phyloP scores from a whole-genome alignment of 2,113 vertebrate species.

The Glaucomys volans region DNA sequence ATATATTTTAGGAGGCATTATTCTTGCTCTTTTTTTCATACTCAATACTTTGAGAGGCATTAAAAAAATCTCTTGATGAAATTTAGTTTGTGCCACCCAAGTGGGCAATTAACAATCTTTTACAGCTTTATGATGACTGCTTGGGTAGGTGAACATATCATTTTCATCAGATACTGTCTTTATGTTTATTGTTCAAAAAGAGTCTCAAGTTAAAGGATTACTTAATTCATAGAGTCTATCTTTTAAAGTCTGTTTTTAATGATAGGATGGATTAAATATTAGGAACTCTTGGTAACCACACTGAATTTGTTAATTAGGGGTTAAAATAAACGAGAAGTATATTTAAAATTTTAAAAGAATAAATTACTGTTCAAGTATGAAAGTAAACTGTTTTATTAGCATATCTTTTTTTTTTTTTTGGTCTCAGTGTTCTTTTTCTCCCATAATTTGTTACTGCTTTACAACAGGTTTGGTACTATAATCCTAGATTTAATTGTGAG shows the following conservation, averaged over 20 bases:
- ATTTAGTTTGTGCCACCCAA: constrained; percentile 57
- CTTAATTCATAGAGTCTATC: constrained; percentile 43
- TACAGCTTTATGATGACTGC: not conserved
- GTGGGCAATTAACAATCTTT: constrained; percentile 63
- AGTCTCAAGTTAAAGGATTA: constrained; percentile 16
- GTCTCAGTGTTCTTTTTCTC: not conserved
- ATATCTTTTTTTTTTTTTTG: not conserved
- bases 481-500: not conserved
- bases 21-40: not conserved
- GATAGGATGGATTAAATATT: not conserved
- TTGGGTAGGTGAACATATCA: not conserved
- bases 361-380: constrained; percentile 21
- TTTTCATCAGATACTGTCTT: constrained; percentile 59
- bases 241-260: constrained; percentile 59
- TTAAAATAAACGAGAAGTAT: constrained; percentile 2
- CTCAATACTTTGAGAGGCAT: no score
- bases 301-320: not conserved
- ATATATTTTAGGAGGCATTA: not conserved
- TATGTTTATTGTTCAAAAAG: constrained; percentile 50
- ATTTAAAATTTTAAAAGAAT: constrained; percentile 6
- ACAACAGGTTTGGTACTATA: not conserved
- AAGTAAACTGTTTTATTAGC: not conserved
- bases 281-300: constrained; percentile 25
- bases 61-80: constrained; percentile 15
- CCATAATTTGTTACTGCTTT: not conserved